Conservation (phyloP, 2,888 invertebrate genomes). For the Lasioglossum morio region DNA sequence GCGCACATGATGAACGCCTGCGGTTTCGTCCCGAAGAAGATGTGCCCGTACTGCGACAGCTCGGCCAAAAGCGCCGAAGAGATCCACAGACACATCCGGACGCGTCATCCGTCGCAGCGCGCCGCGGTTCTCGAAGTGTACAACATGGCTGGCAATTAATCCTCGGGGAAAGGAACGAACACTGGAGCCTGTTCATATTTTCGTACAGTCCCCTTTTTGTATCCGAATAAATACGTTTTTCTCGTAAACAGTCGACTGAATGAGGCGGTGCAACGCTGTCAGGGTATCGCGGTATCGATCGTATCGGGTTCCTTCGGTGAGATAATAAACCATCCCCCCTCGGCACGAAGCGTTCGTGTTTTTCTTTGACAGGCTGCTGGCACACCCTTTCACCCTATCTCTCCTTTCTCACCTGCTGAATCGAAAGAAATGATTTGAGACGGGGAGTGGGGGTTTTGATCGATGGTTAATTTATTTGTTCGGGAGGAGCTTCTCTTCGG, state of each 20-base stretch:
- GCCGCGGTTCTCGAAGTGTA: slow-evolving; percentile 51
- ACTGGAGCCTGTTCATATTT: neutral
- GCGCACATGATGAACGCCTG: slow-evolving; percentile 37
- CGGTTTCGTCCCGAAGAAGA: slow-evolving; percentile 31
- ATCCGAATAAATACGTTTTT: neutral
- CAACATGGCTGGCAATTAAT: slow-evolving; percentile 22
- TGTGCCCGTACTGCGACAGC: slow-evolving; percentile 45
- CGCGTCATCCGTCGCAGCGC: slow-evolving; percentile 28
- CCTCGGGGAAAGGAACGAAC: neutral
- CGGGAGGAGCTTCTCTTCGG: neutral
- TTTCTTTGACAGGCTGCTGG: neutral
- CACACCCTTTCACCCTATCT: neutral
- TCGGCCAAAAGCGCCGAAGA: slow-evolving; percentile 18
- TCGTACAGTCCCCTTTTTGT: slow-evolving; percentile 1
- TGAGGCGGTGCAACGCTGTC: neutral
- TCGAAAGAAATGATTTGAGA: too few species aligned
- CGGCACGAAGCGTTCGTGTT: neutral
- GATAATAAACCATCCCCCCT: neutral
- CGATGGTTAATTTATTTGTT: too few species aligned
- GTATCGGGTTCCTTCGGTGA: neutral
- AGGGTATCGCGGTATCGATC: neutral
- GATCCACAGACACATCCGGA: slow-evolving; percentile 41
- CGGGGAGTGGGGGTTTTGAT: too few species aligned
- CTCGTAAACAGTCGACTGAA: neutral
- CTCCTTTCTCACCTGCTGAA: neutral